Evolutionary conservation across 1,140 invertebrate species (phyloP), one percentile per base, ranked within the genome.

Genomic region (Chrysomallon squamiferum): DNA sequence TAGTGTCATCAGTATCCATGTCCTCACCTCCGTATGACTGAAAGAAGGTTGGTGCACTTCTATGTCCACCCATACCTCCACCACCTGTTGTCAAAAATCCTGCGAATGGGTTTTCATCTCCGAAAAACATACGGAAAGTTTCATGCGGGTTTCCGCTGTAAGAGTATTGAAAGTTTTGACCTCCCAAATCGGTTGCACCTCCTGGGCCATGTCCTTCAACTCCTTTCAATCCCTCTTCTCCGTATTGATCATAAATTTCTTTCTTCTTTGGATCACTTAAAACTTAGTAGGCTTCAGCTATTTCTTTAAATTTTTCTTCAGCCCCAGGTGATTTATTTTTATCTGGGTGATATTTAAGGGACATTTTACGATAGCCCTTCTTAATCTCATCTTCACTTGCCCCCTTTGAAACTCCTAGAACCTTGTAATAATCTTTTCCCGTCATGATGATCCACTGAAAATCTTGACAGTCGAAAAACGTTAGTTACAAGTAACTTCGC

Each of bases 361-460:
- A 97, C 81, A 99, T 88, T 88, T 98, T 98, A 68, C 96, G 89
- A 82, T 99, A 99, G 1, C 85, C 87, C 62, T 86, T 85, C 52
- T 99, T 99, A 74, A 99, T 96, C 74, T 99, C 97, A 75, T 98
- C 96, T 70, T 98, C 95, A 56, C 89, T 90, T 18, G 97, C 95
- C 77, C 89, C 90, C 88, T 93, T 94, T 25, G 88, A 73, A 62
- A 99, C 88, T 63, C 95, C 95, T 61, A 99, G 87, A 76, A 93
- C 95, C 87, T 93, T 94, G 86, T 99, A 99, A 85, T 97, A 99
- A 86, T 99, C 95, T 88, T 98, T 98, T 41, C 95, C 96, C 97
- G 99, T 99, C 20, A n/a, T 60, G 45, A 47, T n/a, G 25, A 22
- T 47, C 25, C 6, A n/a, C n/a, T n/a, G n/a, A n/a, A n/a, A n/a